These are phyloP conservation scores for Bufotes viridis DNA, from an alignment of 2,797 vertebrate species.

Conservation along the genomic window DNA sequence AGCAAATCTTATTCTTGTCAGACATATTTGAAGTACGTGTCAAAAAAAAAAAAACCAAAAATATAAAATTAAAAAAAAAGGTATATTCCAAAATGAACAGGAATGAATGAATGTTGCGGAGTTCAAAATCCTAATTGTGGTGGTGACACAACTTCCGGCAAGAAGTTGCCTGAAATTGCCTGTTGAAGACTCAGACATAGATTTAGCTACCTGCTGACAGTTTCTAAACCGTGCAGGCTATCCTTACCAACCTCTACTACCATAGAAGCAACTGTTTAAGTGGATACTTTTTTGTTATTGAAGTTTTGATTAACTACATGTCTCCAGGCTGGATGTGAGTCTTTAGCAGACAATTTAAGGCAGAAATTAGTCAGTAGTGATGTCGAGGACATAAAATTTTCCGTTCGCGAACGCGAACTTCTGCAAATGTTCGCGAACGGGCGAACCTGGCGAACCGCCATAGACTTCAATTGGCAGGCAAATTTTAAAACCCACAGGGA, in stretches of 20 bases:
- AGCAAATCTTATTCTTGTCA: constrained; percentile 74
- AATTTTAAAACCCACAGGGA: no score
- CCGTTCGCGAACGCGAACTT: no score
- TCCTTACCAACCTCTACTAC: not conserved
- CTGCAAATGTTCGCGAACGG: no score
- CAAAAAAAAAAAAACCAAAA: not conserved
- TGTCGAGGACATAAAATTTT: no score
- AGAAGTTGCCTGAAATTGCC: not conserved
- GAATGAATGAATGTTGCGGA: not conserved
- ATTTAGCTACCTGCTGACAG: not conserved
- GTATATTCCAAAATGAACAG: not conserved
- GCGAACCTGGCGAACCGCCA: no score
- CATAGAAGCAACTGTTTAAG: not conserved
- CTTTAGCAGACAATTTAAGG: not conserved
- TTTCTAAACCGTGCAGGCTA: not conserved
- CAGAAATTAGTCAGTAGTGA: no score
- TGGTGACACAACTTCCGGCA: not conserved
- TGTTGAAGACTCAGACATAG: not conserved
- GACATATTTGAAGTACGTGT: constrained; percentile 40
- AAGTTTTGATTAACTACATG: no score
- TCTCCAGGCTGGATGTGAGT: not conserved
- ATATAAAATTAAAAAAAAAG: constrained; percentile 17
- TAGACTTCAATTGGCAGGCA: no score
- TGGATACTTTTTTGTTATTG: not conserved
- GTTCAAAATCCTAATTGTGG: no score